Evolutionary conservation across 2,888 invertebrate species (phyloP).

Genomic region (Thymelicus acteon): DNA sequence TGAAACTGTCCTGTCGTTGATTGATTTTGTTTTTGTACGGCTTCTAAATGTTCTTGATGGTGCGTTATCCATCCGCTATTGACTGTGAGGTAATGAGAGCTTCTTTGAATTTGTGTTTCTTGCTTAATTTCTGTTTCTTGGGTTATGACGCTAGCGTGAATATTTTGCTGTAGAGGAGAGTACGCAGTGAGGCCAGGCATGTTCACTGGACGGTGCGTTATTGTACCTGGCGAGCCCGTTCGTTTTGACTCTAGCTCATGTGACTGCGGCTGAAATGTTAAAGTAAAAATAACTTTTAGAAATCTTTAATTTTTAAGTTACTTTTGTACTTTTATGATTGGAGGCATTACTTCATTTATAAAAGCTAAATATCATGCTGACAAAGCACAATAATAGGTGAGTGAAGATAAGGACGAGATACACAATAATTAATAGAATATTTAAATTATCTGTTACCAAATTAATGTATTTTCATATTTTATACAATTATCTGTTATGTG

Average conservation of each 20-base stretch:
- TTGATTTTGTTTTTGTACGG: constrained; percentile 58
- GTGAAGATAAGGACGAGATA: no score
- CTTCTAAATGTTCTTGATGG: constrained; percentile 65
- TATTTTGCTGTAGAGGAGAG: constrained; percentile 56
- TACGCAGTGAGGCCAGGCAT: constrained; percentile 57
- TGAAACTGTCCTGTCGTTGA: constrained; percentile 50
- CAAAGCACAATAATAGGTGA: no score
- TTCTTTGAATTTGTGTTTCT: constrained; percentile 70
- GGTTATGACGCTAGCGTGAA: constrained; percentile 50
- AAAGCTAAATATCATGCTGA: no score
- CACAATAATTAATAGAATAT: no score
- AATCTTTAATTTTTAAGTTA: no score
- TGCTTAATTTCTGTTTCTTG: constrained; percentile 68
- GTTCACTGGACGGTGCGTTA: constrained; percentile 55
- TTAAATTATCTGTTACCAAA: no score
- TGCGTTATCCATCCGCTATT: constrained; percentile 80
- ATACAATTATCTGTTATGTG: background rate
- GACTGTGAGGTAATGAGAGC: constrained; percentile 78
- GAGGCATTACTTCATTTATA: no score
- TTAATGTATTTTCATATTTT: no score
- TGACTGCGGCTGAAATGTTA: constrained; percentile 45
- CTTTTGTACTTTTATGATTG: no score
- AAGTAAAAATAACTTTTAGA: background rate
- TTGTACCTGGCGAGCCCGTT: constrained; percentile 59
- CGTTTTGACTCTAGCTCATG: constrained; percentile 64